Percentiles rank a stretch among this genome's conserved stretches.
Evolutionary conservation across 64 coral and sea anemone genomes (phyloP).

Genomic region (Stylophora pistillata): DNA sequence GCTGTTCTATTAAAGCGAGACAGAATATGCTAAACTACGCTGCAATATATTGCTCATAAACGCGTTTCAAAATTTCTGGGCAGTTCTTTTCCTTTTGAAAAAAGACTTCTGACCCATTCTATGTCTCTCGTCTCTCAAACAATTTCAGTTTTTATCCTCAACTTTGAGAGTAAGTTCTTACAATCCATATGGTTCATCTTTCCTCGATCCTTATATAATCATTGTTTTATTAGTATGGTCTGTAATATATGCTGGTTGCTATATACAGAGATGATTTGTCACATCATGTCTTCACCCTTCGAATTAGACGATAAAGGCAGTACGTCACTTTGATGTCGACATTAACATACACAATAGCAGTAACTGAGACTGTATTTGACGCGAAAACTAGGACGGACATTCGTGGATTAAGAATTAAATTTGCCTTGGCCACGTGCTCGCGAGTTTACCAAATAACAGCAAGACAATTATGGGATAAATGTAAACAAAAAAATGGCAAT

Average conservation of each 20-base stretch:
- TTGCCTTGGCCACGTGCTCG: conserved; percentile 20
- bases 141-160: background rate
- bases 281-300: background rate
- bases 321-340: background rate
- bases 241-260: conserved; percentile 16
- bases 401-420: background rate
- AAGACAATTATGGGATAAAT: conserved; percentile 19
- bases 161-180: background rate
- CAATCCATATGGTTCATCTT: background rate
- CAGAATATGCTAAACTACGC: too few relatives aligned
- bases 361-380: background rate
- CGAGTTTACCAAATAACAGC: conserved; percentile 20
- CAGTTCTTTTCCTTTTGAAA: too few relatives aligned
- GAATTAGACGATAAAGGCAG: background rate
- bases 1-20: too few relatives aligned
- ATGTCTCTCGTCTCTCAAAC: background rate
- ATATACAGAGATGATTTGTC: background rate
- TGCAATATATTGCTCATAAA: too few relatives aligned
- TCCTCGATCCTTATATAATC: background rate
- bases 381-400: background rate
- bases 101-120: too few relatives aligned
- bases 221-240: background rate
- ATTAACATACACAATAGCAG: background rate
- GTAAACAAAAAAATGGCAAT: conserved; percentile 33
- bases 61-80: too few relatives aligned